Evolutionary conservation across 2,113 vertebrate species (phyloP).

Genomic region (Nestor notabilis): DNA sequence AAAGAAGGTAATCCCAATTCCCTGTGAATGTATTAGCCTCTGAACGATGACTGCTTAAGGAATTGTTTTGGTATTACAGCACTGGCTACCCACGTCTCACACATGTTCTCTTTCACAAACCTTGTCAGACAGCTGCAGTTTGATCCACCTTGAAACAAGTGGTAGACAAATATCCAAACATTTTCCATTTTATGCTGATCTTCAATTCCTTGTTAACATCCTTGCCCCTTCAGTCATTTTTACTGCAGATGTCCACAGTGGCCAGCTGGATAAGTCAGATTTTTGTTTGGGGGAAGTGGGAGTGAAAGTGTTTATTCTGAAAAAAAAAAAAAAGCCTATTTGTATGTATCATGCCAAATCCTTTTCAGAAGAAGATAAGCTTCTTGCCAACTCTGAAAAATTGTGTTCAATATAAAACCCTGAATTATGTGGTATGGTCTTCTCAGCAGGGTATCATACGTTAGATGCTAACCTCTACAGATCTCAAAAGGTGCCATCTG

Average conservation of each 20-base stretch:
- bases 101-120: neutral
- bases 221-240: neutral
- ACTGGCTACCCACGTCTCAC: neutral
- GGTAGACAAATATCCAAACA: neutral
- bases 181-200: neutral
- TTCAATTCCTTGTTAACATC: neutral
- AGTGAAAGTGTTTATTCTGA: neutral
- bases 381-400: neutral
- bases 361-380: neutral
- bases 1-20: neutral
- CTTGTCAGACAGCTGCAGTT: neutral
- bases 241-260: neutral
- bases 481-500: neutral
- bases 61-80: neutral
- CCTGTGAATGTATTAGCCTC: neutral
- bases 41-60: neutral
- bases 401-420: neutral
- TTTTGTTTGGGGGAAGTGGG: neutral
- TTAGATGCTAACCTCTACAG: neutral
- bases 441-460: neutral
- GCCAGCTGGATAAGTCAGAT: neutral
- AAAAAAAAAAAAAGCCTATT: fast-evolving
- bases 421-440: neutral
- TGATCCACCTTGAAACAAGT: neutral
- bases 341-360: neutral